A percentile compares a stretch with the other conserved stretches of the same genome.
These are phyloP conservation scores for Beris chalybata DNA, from an alignment of 2,888 invertebrate genomes.

Conservation along the genomic window DNA sequence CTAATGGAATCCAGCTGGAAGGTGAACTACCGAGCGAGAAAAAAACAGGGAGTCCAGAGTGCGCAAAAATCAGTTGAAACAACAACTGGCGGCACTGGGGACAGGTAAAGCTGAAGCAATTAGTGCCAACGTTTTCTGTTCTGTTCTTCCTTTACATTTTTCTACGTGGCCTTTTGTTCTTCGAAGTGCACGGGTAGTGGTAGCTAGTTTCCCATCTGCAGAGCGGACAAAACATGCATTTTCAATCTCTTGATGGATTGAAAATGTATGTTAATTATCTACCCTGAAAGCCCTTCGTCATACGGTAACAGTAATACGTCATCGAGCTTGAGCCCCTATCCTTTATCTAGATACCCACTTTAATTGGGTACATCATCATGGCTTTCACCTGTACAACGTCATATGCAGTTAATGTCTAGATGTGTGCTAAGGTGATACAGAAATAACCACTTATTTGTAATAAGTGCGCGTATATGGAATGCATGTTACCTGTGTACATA, in stretches of 20 bases:
- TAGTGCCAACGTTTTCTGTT: conserved; percentile 33
- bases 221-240: conserved; percentile 34
- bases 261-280: conserved; percentile 39
- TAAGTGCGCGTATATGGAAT: conserved; percentile 4
- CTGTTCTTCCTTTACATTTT: conserved; percentile 31
- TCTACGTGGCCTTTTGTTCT: conserved; percentile 24
- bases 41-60: no score
- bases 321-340: conserved; percentile 17
- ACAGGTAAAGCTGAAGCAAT: conserved; percentile 32
- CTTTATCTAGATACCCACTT: background rate
- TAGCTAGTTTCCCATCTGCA: conserved; percentile 13
- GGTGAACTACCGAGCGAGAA: no score
- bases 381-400: conserved; percentile 20
- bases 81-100: no score
- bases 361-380: background rate
- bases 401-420: conserved; percentile 8
- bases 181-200: conserved; percentile 1
- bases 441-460: conserved; percentile 21
- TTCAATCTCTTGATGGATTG: conserved; percentile 39
- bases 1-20: no score
- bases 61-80: no score
- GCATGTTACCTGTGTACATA: no score
- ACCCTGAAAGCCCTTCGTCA: conserved; percentile 38
- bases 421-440: conserved; percentile 11
- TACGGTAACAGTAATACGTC: conserved; percentile 25